A percentile compares a stretch with the other conserved stretches of the same genome.
phyloP scores from a whole-genome alignment of 2,797 vertebrate species.

The Hydrocynus forskahlii region DNA sequence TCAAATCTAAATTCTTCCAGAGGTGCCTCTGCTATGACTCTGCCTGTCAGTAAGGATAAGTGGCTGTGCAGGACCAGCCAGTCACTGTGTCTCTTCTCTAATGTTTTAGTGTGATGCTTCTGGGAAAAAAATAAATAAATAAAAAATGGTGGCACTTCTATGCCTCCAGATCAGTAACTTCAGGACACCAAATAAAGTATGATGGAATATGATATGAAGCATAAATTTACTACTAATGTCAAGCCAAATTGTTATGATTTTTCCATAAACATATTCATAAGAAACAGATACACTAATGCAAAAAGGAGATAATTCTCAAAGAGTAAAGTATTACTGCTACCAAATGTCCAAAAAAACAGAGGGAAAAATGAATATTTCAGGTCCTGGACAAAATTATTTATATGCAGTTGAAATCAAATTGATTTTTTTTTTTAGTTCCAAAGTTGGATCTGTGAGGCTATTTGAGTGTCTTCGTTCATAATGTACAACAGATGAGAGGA shows the following conservation, averaged over 20 bases:
- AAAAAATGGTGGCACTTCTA: neutral
- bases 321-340: neutral
- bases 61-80: neutral
- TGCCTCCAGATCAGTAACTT: neutral
- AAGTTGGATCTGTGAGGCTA: neutral
- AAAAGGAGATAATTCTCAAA: neutral
- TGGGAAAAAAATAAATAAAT: no score
- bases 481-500: neutral
- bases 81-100: neutral
- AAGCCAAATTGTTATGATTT: neutral
- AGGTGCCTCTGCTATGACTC: conserved; percentile 1
- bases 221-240: neutral
- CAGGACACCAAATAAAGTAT: neutral
- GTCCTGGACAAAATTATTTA: conserved; percentile 27
- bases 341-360: neutral
- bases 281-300: neutral
- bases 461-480: conserved; percentile 10
- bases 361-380: conserved; percentile 21
- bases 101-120: neutral
- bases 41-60: neutral
- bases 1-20: neutral
- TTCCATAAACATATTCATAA: neutral
- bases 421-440: neutral
- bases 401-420: conserved; percentile 16
- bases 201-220: neutral